phyloP scores from a whole-genome alignment of 2,113 vertebrate species.

The Calyptomena viridis region DNA sequence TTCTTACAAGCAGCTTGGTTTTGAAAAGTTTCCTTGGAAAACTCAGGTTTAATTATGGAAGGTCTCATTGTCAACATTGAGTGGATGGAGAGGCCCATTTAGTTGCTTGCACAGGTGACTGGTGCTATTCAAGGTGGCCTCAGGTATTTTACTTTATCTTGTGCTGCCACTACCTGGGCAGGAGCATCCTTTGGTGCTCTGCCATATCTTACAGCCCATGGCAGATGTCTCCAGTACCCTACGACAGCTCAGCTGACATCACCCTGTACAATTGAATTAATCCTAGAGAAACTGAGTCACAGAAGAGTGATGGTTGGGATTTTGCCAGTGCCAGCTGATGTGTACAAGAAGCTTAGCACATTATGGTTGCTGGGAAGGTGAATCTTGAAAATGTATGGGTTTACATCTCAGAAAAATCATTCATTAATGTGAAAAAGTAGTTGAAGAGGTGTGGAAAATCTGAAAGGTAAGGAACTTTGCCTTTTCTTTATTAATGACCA shows the following conservation, averaged over 20 bases:
- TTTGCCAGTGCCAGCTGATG: background rate
- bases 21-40: background rate
- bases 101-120: background rate
- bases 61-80: background rate
- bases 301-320: background rate
- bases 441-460: background rate
- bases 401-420: background rate
- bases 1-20: background rate
- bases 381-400: background rate
- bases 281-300: background rate
- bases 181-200: background rate
- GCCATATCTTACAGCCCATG: background rate
- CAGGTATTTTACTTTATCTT: background rate
- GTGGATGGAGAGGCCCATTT: background rate
- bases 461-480: background rate
- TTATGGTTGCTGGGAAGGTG: background rate
- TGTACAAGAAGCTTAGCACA: background rate
- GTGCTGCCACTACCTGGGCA: fast-evolving
- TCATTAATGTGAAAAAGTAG: background rate
- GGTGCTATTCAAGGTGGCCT: background rate
- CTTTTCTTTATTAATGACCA: background rate
- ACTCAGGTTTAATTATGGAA: fast-evolving
- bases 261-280: background rate
- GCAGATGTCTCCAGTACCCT: background rate
- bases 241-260: background rate